These are phyloP conservation scores for Myodes glareolus DNA, from an alignment of 2,113 vertebrate genomes.

Conservation along the genomic window DNA sequence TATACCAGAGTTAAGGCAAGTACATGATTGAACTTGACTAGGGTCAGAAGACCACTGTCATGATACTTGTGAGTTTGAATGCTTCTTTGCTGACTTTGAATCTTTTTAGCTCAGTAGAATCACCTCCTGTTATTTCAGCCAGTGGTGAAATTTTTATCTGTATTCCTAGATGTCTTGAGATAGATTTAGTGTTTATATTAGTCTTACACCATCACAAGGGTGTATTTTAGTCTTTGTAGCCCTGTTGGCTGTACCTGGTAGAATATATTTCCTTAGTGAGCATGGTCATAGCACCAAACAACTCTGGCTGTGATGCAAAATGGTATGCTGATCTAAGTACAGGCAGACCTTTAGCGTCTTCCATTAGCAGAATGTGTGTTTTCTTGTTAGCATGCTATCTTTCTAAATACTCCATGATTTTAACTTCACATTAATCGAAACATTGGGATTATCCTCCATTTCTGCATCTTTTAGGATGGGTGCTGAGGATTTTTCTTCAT, in stretches of 20 bases:
- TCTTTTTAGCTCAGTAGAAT: neutral
- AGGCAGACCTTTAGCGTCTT: neutral
- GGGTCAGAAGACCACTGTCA: neutral
- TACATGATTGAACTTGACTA: neutral
- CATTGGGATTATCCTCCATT: neutral
- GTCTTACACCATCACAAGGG: neutral
- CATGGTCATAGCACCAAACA: neutral
- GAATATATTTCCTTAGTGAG: neutral
- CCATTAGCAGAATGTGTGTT: slow-evolving; percentile 17
- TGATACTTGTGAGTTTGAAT: neutral
- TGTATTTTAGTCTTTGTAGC: neutral
- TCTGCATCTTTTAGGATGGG: neutral
- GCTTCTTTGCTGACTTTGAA: neutral
- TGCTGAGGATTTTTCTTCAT: neutral
- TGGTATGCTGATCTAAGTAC: neutral
- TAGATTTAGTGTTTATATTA: neutral
- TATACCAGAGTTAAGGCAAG: neutral
- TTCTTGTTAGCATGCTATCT: neutral
- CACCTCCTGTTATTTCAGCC: neutral
- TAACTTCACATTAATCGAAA: neutral
- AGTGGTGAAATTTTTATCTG: neutral
- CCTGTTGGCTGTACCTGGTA: neutral
- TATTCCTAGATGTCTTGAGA: neutral
- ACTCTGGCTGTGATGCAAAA: neutral
- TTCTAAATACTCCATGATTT: slow-evolving; percentile 2